A percentile compares a stretch with the other conserved stretches of the same genome.
Evolutionary conservation across 2,888 invertebrate species (phyloP).

Genomic region (Stenichneumon culpator): DNA sequence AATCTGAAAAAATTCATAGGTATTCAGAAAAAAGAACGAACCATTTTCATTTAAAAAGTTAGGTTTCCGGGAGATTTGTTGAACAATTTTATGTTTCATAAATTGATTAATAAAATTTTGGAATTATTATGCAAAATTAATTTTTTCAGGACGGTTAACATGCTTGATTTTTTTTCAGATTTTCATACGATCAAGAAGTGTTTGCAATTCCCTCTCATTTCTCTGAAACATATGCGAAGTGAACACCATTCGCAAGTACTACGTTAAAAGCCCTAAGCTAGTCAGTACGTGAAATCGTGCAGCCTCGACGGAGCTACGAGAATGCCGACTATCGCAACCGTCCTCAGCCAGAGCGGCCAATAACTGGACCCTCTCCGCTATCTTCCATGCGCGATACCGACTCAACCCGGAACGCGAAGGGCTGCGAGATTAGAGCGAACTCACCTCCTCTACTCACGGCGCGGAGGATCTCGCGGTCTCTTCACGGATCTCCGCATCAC

Average conservation of each 20-base stretch:
- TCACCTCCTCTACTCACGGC: constrained; percentile 25
- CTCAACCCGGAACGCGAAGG: constrained; percentile 20
- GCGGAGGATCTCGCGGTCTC: constrained; percentile 25
- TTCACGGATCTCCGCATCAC: constrained; percentile 44
- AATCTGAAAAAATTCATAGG: too few relatives aligned
- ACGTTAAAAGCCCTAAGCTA: too few relatives aligned
- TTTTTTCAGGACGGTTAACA: too few relatives aligned
- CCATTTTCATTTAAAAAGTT: not conserved
- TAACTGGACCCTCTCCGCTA: not conserved
- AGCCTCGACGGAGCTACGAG: not conserved
- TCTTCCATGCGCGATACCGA: constrained; percentile 5
- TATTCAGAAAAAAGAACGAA: not conserved
- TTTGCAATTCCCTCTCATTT: too few relatives aligned
- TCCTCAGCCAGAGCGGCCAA: constrained; percentile 25
- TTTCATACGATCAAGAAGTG: too few relatives aligned
- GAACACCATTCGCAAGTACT: too few relatives aligned
- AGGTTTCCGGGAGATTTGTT: too few relatives aligned
- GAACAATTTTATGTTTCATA: too few relatives aligned
- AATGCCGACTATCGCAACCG: not conserved
- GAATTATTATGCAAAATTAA: too few relatives aligned
- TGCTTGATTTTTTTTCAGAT: too few relatives aligned
- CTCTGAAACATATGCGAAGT: too few relatives aligned
- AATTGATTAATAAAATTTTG: too few relatives aligned
- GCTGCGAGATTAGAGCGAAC: constrained; percentile 49
- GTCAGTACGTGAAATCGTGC: not conserved